Evolutionary conservation across 2,797 vertebrate genomes (phyloP), one percentile per base, ranked within the genome.

Genomic region (Protosalanx chinensis): DNA sequence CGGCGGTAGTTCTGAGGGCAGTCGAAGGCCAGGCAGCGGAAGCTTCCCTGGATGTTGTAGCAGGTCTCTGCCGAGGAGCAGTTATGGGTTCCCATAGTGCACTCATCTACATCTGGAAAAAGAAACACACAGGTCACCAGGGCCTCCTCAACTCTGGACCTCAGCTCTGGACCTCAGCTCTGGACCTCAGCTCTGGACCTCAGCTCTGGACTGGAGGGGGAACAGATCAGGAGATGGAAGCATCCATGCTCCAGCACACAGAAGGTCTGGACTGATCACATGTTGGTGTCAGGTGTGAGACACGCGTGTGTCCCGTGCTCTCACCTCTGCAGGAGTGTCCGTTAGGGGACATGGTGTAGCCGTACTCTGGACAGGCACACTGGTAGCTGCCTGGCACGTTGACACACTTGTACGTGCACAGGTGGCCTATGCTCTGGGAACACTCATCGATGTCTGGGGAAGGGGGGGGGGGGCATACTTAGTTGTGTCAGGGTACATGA

Each of bases 371-470:
- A 72, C 98, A 99, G 0, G 93, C 91, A 1, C 98, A 99, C 74
- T 94, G 92, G 80, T 99, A 99, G 83, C 96, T 99, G 61, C 98
- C 97, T 0, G 94, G 94, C 57, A 95, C 89, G 0, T 99, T 99
- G 65, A 97, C 68, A 1, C 98, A 99, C 86, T 95, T 95, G 85
- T 97, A 99, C 37, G 95, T 91, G 67, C 98, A 99, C 62, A 98
- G 93, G 70, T 97, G 93, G 71, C 96, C 91, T 0, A 94, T 88
- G 27, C 93, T 95, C 84, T 96, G 95, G 0, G 93, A 86, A 51
- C 98, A 99, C 85, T 99, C 98, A 0, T 99, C 94, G 0, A 97
- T 96, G 87, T 99, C 98, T 99, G 91, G 5, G 78, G 23, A 13
- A 1, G 3, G 4, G 12, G 77, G 23, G 23, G 1, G 3, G 4